A percentile compares a stretch with the other conserved stretches of the same genome.
Evolutionary conservation across 2,888 invertebrate species (phyloP).

Genomic region (Steromphala cineraria): DNA sequence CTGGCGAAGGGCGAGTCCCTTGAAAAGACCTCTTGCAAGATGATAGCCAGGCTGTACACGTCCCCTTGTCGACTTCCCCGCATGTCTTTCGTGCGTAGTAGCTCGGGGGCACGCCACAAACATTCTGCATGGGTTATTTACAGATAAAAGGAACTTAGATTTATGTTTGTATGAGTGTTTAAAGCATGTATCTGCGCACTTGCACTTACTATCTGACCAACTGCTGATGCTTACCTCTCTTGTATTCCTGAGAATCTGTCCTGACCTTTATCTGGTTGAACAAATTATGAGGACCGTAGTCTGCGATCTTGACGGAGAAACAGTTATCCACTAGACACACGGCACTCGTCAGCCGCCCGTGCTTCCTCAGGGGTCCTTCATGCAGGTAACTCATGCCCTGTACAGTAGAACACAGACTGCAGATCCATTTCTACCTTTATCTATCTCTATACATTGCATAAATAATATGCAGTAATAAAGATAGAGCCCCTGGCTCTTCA

Average conservation of each 20-base stretch:
- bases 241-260: background rate
- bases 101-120: slow-evolving; percentile 91
- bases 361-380: slow-evolving; percentile 86
- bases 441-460: too few species aligned
- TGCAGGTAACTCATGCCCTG: slow-evolving; percentile 93
- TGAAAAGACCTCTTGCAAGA: slow-evolving; percentile 77
- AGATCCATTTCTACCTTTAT: too few species aligned
- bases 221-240: background rate
- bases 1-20: slow-evolving; percentile 75
- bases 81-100: slow-evolving; percentile 77
- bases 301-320: slow-evolving; percentile 91
- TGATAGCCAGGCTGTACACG: slow-evolving; percentile 92
- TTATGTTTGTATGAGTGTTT: background rate
- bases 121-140: slow-evolving; percentile 34
- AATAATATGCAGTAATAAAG: too few species aligned
- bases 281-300: slow-evolving; percentile 82
- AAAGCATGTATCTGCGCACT: background rate
- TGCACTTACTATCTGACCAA: background rate
- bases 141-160: background rate
- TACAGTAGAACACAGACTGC: background rate
- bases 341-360: slow-evolving; percentile 89
- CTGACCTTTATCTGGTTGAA: slow-evolving; percentile 5
- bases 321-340: slow-evolving; percentile 92
- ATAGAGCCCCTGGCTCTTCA: too few species aligned
- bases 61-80: slow-evolving; percentile 55